These are phyloP conservation scores for Frankliniella fusca DNA, from an alignment of 2,888 invertebrate genomes.

Conservation along the genomic window DNA sequence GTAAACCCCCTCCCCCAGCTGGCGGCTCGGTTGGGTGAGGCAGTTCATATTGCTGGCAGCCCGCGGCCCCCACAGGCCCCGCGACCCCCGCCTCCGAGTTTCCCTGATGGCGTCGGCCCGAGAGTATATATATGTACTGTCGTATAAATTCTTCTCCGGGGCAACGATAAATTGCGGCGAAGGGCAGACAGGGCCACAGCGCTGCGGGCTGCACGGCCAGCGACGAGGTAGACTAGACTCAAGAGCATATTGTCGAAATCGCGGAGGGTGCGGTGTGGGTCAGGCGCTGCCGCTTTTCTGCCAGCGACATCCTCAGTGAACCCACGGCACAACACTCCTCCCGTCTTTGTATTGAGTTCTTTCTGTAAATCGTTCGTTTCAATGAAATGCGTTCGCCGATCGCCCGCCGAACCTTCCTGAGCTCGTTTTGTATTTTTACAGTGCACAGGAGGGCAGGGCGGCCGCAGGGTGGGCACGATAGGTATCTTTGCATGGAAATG, in stretches of 20 bases:
- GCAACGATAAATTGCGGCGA: conserved; percentile 7
- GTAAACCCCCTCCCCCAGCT: not conserved
- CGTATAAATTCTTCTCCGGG: conserved; percentile 14
- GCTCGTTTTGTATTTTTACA: too few species aligned
- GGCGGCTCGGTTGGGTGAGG: not conserved
- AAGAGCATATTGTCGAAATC: not conserved
- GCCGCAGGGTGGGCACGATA: not conserved
- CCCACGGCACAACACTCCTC: too few species aligned
- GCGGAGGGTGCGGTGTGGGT: too few species aligned
- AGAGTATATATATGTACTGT: conserved; percentile 1
- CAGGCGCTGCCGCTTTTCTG: too few species aligned
- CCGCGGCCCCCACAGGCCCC: not conserved
- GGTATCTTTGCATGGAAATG: conserved; percentile 24
- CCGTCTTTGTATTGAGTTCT: too few species aligned
- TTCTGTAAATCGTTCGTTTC: too few species aligned
- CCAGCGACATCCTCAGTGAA: too few species aligned
- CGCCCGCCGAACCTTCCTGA: too few species aligned
- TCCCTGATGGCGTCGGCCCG: not conserved
- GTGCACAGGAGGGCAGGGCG: not conserved
- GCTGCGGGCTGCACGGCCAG: not conserved
- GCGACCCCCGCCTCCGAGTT: too few species aligned
- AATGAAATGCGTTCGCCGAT: too few species aligned
- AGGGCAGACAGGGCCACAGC: not conserved
- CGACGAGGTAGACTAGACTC: not conserved
- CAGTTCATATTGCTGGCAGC: not conserved